Percentiles rank a stretch among this genome's conserved stretches.
phyloP scores from a whole-genome alignment of 1,140 invertebrate species.

The Gonioctena quinquepunctata region DNA sequence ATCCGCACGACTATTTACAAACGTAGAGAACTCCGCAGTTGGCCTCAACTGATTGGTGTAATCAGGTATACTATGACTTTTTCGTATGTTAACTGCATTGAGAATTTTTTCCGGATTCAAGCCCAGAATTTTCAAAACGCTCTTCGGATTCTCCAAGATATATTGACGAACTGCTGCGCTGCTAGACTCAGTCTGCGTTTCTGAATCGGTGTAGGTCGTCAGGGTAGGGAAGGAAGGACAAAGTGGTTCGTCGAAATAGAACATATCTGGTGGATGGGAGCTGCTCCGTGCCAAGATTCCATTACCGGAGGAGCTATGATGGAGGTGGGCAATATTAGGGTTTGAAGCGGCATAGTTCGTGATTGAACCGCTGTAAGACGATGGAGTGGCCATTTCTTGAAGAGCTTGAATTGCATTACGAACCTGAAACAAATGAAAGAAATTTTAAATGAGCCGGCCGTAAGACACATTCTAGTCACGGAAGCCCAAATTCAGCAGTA shows the following conservation, averaged over 20 bases:
- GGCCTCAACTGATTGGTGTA: slow-evolving; percentile 14
- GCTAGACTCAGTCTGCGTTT: slow-evolving; percentile 58
- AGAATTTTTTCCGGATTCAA: slow-evolving; percentile 57
- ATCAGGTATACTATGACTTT: slow-evolving; percentile 49
- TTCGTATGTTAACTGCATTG: slow-evolving; percentile 41
- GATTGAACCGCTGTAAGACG: slow-evolving; percentile 54
- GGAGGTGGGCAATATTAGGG: slow-evolving; percentile 64
- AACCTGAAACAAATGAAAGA: slow-evolving; percentile 60
- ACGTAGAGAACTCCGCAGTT: not conserved
- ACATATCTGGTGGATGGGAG: slow-evolving; percentile 81
- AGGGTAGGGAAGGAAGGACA: slow-evolving; percentile 25
- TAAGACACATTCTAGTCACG: no score
- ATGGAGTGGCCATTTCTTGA: slow-evolving; percentile 76
- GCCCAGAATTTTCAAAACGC: slow-evolving; percentile 59
- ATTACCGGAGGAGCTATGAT: slow-evolving; percentile 52
- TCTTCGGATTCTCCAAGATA: slow-evolving; percentile 57
- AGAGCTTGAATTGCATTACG: slow-evolving; percentile 80
- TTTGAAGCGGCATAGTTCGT: slow-evolving; percentile 66
- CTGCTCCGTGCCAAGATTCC: slow-evolving; percentile 70
- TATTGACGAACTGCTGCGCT: slow-evolving; percentile 53
- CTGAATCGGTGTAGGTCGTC: slow-evolving; percentile 43
- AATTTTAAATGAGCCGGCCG: no score
- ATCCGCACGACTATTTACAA: slow-evolving; percentile 13
- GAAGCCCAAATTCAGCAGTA: no score
- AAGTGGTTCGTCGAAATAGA: slow-evolving; percentile 65